These are phyloP conservation scores for Lepidocyrtoides sp. DNA, from an alignment of 2,888 invertebrate species.

Conservation along the genomic window DNA sequence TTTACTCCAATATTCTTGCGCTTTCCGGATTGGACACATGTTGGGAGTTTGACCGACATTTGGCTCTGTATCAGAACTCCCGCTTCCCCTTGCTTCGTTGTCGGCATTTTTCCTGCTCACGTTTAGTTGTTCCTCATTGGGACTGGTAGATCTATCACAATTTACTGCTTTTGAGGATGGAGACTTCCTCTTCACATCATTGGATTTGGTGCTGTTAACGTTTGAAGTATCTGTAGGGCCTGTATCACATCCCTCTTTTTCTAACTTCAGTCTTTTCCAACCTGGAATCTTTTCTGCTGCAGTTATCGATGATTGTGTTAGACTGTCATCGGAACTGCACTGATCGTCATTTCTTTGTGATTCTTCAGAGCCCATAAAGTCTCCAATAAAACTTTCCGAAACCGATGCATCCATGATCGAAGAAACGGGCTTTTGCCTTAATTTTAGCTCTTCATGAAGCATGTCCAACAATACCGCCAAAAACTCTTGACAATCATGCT, in stretches of 20 bases:
- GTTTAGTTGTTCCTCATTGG: slow-evolving; percentile 26
- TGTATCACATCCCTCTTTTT: slow-evolving; percentile 30
- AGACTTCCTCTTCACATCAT: slow-evolving; percentile 20
- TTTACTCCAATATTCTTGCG: slow-evolving; percentile 89
- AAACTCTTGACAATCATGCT: slow-evolving; percentile 91
- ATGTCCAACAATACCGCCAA: slow-evolving; percentile 89
- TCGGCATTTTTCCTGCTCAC: background rate
- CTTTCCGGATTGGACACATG: slow-evolving; percentile 86
- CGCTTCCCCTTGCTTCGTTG: slow-evolving; percentile 83
- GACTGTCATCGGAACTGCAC: background rate
- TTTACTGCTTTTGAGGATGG: background rate
- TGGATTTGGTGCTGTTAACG: background rate
- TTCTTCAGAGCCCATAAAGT: background rate
- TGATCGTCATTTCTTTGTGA: background rate
- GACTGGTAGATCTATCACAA: background rate
- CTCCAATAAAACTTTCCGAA: slow-evolving; percentile 60
- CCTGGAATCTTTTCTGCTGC: background rate
- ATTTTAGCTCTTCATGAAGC: slow-evolving; percentile 89
- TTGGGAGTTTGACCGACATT: slow-evolving; percentile 85
- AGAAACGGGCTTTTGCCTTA: slow-evolving; percentile 75
- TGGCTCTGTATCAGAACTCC: slow-evolving; percentile 85
- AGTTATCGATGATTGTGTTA: background rate
- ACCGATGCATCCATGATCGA: slow-evolving; percentile 60
- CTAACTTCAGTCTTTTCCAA: slow-evolving; percentile 69
- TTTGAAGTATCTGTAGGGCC: background rate